phyloP scores from a whole-genome alignment of 2,888 invertebrate species.

The Gisinianus flammeolus region DNA sequence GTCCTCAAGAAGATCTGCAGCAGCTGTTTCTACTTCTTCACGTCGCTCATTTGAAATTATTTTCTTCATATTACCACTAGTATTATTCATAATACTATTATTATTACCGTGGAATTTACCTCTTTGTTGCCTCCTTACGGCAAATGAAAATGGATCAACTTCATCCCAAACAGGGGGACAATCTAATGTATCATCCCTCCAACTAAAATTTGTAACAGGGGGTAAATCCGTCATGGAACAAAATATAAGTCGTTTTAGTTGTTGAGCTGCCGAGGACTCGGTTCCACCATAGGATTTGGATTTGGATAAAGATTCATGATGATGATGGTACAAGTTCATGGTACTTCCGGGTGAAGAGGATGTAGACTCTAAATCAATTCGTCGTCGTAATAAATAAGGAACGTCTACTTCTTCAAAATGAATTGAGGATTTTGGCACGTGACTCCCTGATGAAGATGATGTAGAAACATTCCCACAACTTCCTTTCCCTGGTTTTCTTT shows the following conservation, averaged over 20 bases:
- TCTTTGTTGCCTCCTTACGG: neutral
- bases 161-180: slow-evolving; percentile 26
- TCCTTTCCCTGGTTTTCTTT: slow-evolving; percentile 31
- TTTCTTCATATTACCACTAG: neutral
- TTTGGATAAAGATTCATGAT: slow-evolving; percentile 48
- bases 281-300: slow-evolving; percentile 49
- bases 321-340: slow-evolving; percentile 30
- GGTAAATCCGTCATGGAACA: slow-evolving; percentile 52
- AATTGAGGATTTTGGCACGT: slow-evolving; percentile 28
- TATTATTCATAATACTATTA: neutral
- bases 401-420: slow-evolving; percentile 45
- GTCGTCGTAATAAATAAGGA: slow-evolving; percentile 51
- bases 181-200: slow-evolving; percentile 46
- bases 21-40: slow-evolving; percentile 30
- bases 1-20: slow-evolving; percentile 37
- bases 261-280: slow-evolving; percentile 24
- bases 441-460: neutral
- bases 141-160: slow-evolving; percentile 33
- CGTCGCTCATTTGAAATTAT: neutral
- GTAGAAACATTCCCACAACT: neutral
- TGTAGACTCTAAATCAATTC: slow-evolving; percentile 47
- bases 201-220: slow-evolving; percentile 49
- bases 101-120: neutral
- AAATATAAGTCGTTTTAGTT: slow-evolving; percentile 39
- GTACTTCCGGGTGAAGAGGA: slow-evolving; percentile 30